phyloP scores from a whole-genome alignment of 2,113 vertebrate genomes.

The Anguilla japonica region DNA sequence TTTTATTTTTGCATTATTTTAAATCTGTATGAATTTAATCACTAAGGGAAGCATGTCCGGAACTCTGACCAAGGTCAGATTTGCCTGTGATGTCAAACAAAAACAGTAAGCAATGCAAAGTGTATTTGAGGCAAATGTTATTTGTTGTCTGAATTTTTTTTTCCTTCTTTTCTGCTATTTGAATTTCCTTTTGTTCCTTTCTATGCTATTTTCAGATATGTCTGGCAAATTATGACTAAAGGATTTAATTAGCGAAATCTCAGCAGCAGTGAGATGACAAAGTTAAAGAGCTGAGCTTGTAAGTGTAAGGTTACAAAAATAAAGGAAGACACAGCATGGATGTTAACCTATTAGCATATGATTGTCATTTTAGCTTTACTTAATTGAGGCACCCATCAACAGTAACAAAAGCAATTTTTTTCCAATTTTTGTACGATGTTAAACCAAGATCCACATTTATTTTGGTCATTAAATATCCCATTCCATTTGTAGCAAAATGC shows the following conservation, averaged over 20 bases:
- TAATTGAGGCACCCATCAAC: not conserved
- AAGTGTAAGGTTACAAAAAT: not conserved
- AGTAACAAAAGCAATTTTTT: not conserved
- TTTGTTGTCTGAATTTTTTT: not conserved
- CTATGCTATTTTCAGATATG: not conserved
- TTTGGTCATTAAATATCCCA: too few relatives aligned
- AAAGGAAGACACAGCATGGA: not conserved
- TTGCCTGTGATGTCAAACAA: not conserved
- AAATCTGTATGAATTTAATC: not conserved
- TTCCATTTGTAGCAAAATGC: too few relatives aligned
- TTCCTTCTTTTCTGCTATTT: not conserved
- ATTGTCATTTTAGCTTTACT: not conserved
- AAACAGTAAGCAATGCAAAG: not conserved
- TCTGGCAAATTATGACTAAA: not conserved
- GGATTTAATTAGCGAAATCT: not conserved
- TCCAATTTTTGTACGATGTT: too few relatives aligned
- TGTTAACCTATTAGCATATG: not conserved
- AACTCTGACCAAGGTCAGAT: not conserved
- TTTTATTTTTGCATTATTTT: not conserved
- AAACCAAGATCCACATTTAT: too few relatives aligned
- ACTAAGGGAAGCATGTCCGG: not conserved
- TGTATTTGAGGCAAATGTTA: not conserved
- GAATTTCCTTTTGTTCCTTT: not conserved
- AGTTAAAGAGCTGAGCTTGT: not conserved
- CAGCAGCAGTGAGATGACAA: not conserved